These are phyloP conservation scores for Gasteruption jaculator DNA, from an alignment of 2,888 invertebrate genomes.

Conservation along the genomic window DNA sequence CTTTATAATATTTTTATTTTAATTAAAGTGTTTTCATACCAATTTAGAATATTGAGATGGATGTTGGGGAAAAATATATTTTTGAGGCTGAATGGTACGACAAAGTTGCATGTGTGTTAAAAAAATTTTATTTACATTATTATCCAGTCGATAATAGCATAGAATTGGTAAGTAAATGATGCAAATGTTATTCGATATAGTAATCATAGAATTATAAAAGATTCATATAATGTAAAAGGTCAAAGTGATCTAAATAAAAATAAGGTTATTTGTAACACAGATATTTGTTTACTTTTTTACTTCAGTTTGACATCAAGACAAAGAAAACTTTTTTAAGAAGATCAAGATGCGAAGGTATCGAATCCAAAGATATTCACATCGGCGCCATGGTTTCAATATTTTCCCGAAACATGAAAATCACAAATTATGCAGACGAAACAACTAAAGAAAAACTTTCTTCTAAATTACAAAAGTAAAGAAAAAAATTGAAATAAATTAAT, in stretches of 20 bases:
- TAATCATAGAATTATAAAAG: not conserved
- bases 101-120: conserved; percentile 67
- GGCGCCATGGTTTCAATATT: conserved; percentile 71
- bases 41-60: no score
- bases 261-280: not conserved
- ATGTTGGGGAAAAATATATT: conserved; percentile 42
- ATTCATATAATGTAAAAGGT: conserved; percentile 7
- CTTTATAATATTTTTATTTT: no score
- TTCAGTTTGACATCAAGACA: conserved; percentile 61
- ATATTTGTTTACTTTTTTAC: conserved; percentile 16
- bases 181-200: conserved; percentile 9
- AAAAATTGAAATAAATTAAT: no score
- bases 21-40: no score
- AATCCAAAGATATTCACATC: conserved; percentile 66
- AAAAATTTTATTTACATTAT: conserved; percentile 73
- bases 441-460: conserved; percentile 63
- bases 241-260: conserved; percentile 4
- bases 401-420: conserved; percentile 69
- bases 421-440: conserved; percentile 67
- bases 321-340: conserved; percentile 65
- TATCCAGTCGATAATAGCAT: conserved; percentile 73
- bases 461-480: conserved; percentile 62
- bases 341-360: conserved; percentile 64
- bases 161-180: conserved; percentile 64
- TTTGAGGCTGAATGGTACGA: conserved; percentile 88